phyloP scores from a whole-genome alignment of 2,113 vertebrate species.

The Podarcis muralis region DNA sequence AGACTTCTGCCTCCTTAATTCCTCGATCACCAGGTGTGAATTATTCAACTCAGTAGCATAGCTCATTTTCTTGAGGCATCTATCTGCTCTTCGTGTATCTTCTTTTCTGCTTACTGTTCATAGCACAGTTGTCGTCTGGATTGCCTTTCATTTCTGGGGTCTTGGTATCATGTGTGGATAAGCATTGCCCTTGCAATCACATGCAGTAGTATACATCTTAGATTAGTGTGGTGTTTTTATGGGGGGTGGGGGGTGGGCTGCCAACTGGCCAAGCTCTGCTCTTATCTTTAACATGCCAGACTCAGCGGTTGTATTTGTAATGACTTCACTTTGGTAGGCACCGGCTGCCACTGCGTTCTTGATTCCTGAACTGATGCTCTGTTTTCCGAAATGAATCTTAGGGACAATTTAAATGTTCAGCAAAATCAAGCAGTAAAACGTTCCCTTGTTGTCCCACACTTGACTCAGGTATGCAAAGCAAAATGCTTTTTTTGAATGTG shows the following conservation, averaged over 20 bases:
- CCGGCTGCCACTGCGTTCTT: not conserved
- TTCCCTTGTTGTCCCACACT: not conserved
- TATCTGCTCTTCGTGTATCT: not conserved
- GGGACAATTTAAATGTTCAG: not conserved
- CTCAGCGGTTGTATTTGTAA: not conserved
- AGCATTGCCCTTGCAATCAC: not conserved
- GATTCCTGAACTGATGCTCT: not conserved
- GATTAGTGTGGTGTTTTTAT: not conserved
- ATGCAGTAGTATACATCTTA: not conserved
- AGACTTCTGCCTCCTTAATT: too few species aligned
- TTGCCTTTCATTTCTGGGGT: not conserved
- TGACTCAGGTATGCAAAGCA: not conserved
- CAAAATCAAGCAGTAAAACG: not conserved
- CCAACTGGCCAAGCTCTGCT: not conserved
- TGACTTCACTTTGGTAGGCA: not conserved
- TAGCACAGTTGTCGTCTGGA: not conserved
- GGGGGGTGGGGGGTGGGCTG: not conserved
- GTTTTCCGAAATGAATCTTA: not conserved
- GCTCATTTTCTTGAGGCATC: not conserved
- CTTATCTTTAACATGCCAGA: too few species aligned
- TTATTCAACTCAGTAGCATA: not conserved
- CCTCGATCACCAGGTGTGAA: too few species aligned
- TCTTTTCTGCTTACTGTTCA: not conserved
- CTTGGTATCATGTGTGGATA: not conserved
- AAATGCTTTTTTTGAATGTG: not conserved